phyloP scores from a whole-genome alignment of 2,888 invertebrate species.

The Parnassius orleans region DNA sequence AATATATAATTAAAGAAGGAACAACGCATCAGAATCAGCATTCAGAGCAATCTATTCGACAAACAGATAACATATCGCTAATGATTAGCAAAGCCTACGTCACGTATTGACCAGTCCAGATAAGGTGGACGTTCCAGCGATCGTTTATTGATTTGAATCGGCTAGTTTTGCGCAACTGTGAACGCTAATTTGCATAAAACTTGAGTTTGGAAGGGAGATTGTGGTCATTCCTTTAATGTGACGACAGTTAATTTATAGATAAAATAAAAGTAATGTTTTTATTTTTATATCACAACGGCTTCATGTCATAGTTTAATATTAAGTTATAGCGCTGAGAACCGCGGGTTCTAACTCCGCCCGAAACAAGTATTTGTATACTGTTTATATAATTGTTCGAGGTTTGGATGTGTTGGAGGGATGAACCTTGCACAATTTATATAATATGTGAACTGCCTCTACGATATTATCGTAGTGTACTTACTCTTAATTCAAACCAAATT shows the following conservation, averaged over 20 bases:
- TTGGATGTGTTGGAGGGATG: no score
- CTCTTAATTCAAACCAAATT: no score
- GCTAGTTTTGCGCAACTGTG: slow-evolving; percentile 22
- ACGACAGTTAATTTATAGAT: slow-evolving; percentile 1
- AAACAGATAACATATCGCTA: slow-evolving; percentile 15
- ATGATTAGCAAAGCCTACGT: slow-evolving; percentile 25
- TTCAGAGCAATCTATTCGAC: slow-evolving; percentile 5
- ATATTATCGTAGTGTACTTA: no score
- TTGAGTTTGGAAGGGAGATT: slow-evolving; percentile 9
- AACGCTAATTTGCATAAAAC: slow-evolving; percentile 22
- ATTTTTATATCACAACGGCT: background rate
- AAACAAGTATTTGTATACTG: no score
- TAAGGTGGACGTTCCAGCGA: slow-evolving; percentile 7
- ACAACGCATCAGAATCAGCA: background rate
- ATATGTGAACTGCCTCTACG: no score
- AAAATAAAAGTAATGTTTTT: background rate
- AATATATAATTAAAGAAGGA: no score
- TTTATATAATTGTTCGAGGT: no score
- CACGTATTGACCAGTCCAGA: slow-evolving; percentile 11
- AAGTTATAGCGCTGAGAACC: no score
- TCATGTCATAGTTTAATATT: no score
- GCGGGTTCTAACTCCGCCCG: no score
- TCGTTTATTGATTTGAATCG: slow-evolving; percentile 24
- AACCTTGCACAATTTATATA: no score
- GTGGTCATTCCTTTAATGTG: slow-evolving; percentile 10